phyloP scores from a whole-genome alignment of 2,888 invertebrate species.

The Neuroscelio doddi region DNA sequence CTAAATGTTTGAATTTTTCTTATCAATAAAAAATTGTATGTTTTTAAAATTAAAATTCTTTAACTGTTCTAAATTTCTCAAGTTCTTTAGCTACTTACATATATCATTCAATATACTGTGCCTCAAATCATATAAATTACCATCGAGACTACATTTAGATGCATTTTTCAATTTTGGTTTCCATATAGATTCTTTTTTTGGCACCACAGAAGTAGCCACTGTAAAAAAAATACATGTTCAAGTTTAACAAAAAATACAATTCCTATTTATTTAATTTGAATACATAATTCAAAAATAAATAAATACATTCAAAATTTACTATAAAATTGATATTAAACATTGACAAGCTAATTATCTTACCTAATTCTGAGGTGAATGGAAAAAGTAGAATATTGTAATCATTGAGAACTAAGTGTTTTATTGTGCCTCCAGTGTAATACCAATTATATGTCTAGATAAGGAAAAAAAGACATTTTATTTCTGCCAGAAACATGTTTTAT shows the following conservation, averaged over 20 bases:
- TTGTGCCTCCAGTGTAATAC: constrained; percentile 66
- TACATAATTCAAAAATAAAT: too few relatives aligned
- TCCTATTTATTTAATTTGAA: too few relatives aligned
- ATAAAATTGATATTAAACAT: too few relatives aligned
- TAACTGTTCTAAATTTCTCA: too few relatives aligned
- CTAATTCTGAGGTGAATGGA: constrained; percentile 63
- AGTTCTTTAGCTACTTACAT: constrained; percentile 53
- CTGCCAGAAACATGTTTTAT: background rate
- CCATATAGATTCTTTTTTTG: constrained; percentile 54
- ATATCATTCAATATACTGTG: constrained; percentile 35
- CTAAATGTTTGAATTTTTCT: too few relatives aligned
- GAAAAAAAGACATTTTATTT: background rate
- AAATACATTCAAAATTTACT: too few relatives aligned
- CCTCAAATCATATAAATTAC: constrained; percentile 57
- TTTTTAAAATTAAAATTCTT: too few relatives aligned
- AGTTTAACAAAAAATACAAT: too few relatives aligned
- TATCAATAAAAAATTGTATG: too few relatives aligned
- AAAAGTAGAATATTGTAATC: constrained; percentile 59
- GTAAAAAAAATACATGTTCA: too few relatives aligned
- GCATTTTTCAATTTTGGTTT: constrained; percentile 58
- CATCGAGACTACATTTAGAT: constrained; percentile 54
- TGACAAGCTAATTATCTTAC: too few relatives aligned
- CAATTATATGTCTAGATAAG: constrained; percentile 64
- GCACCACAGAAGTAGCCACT: constrained; percentile 58
- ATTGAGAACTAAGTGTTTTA: constrained; percentile 52